These are phyloP conservation scores for Fragum fragum DNA, from an alignment of 2,888 invertebrate genomes.

Conservation along the genomic window DNA sequence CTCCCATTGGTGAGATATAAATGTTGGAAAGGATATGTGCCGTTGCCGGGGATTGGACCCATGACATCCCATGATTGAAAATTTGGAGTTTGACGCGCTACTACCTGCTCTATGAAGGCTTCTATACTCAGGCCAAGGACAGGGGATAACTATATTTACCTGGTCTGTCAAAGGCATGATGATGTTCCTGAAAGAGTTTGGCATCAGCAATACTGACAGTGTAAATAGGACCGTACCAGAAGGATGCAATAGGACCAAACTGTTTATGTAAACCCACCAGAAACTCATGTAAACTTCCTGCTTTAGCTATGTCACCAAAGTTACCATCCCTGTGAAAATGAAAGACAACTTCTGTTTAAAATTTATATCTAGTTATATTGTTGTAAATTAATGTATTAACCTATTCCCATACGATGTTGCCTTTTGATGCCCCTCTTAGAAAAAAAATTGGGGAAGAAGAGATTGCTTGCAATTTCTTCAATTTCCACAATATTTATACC, in stretches of 20 bases:
- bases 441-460: constrained; percentile 16
- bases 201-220: constrained; percentile 86
- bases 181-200: constrained; percentile 84
- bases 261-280: constrained; percentile 84
- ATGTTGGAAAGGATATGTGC: too few relatives aligned
- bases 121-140: too few relatives aligned
- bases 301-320: constrained; percentile 84
- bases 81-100: too few relatives aligned
- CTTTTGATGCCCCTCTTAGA: neutral
- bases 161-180: constrained; percentile 85
- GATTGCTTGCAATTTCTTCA: constrained; percentile 2
- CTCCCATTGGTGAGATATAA: too few relatives aligned
- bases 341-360: neutral
- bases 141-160: constrained; percentile 72
- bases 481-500: too few relatives aligned
- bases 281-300: constrained; percentile 87
- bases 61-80: too few relatives aligned
- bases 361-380: neutral
- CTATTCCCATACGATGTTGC: neutral
- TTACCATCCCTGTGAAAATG: constrained; percentile 86
- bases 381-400: neutral
- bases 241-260: constrained; percentile 86
- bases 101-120: too few relatives aligned
- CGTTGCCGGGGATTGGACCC: too few relatives aligned
- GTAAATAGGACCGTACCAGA: constrained; percentile 85